A percentile compares a stretch with the other conserved stretches of the same genome.
These are phyloP conservation scores for Phyllotis vaccarum DNA, from an alignment of 2,797 vertebrate species.

Conservation along the genomic window DNA sequence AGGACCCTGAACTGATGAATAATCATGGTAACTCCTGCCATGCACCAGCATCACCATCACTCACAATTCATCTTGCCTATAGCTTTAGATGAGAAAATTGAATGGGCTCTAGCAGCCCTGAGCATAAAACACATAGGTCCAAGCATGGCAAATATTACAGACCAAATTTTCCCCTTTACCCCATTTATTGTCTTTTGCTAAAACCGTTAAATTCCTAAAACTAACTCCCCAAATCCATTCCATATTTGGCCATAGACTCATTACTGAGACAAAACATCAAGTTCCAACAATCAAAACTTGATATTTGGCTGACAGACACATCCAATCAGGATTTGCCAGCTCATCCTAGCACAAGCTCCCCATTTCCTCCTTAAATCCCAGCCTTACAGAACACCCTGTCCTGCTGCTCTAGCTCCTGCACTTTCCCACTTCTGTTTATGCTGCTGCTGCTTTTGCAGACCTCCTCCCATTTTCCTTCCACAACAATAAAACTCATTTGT, in stretches of 20 bases:
- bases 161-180: background rate
- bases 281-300: background rate
- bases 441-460: background rate
- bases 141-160: background rate
- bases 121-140: background rate
- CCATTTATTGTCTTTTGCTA: background rate
- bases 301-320: background rate
- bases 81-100: background rate
- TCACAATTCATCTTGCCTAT: background rate
- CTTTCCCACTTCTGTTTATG: background rate
- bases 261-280: background rate
- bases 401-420: background rate
- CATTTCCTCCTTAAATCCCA: background rate
- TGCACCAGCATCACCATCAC: background rate
- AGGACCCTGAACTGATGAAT: background rate
- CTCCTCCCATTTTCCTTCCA: no score
- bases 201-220: background rate
- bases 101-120: background rate
- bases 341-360: background rate
- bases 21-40: background rate
- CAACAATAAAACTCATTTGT: background rate
- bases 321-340: background rate
- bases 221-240: background rate
- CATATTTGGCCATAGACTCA: background rate
- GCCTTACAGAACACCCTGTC: background rate